Evolutionary conservation across 2,888 invertebrate species (phyloP), one percentile per base, ranked within the genome.

Genomic region (Phengaris arion): DNA sequence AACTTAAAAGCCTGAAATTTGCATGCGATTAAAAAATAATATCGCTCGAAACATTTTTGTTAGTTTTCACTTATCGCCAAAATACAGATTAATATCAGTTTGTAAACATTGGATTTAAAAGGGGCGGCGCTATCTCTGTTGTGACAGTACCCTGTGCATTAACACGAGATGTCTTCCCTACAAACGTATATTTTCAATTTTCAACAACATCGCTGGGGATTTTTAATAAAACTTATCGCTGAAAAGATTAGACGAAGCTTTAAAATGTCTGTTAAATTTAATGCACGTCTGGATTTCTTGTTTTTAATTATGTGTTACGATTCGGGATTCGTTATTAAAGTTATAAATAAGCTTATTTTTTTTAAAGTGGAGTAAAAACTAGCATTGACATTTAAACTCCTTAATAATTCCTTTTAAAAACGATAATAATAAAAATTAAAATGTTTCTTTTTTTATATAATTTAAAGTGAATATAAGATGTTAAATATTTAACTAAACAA

Each of bases 111-210:
- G 70, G 70, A 70, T 54, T 70, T 54, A 52, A 69, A 54, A 54
- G 72, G 70, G 70, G 72, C 72, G 54, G 4, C 54, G 35, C 86
- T 89, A 91, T 92, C 90, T 89, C 85, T 91, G 89, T 91, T 90
- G 86, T 90, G 85, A 84, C 89, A 91, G 81, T 85, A 81, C 85
- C 85, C 88, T 86, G 85, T 86, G 87, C 85, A 89, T 87, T 86
- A 86, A 82, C 83, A 81, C 81, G 81, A 80, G 81, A 79, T 81
- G 83, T 83, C 84, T 85, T 85, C 89, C 88, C 88, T 85, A 84
- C 85, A 83, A 81, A 84, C 84, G 89, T 90, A 91, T 90, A 91
- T 92, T 90, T 92, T 91, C 91, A 91, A 93, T 92, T 92, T 93
- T 89, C 89, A 86, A 85, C 86, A 83, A 86, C 75, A 77, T 78